Base-by-base conservation (phyloP, 2,888 invertebrate genomes). In the Ophion costatus region DNA sequence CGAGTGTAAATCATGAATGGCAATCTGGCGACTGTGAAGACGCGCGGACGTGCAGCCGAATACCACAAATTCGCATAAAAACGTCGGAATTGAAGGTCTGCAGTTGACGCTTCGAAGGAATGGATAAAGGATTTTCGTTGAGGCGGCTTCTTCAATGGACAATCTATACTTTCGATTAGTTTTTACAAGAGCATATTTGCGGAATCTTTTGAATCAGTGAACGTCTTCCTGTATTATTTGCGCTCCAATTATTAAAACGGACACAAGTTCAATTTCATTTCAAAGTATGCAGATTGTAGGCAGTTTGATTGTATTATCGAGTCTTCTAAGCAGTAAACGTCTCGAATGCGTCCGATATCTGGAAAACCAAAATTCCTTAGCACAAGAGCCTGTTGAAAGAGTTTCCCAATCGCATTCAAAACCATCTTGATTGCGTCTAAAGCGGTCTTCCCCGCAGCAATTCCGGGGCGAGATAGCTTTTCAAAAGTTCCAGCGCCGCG, bases 391-490 rank as follows among this genome's bases (percentile, higher is more conserved):
- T 45, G 42, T 59, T 75, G 64, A 76, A 67, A 38, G 66, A 63
- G 38, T 75, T 24, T 71, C 59, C 42, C 57, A 66, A 69, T 29
- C 42, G 33, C 14, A 70, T 14, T 57, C 11, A 42, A 45, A 61
- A 61, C 33, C 20, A 71, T 33, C 73, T 82, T 73, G 66, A 77
- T 82, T 77, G 64, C 57, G 69, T 59, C 24, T 51, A 45, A 57
- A 80, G 71, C 24, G 17, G 3, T 17, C 51, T 51, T 17, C 5
- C 51, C 51, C 14, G 17, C 17, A 14, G 51, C 11, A 29, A 51
- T 80, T 80, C 82, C 82, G 79, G 67, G 59, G 67, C 61, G n/a
- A 82, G 82, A 87, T 87, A 86, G 86, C 78, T 82, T 84, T 85
- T 85, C 78, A 70, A 82, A 78, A 63, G 80, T 71, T 78, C 78